Base-by-base conservation (phyloP, 2,888 invertebrate species). In the Temnothorax unifasciatus region DNA sequence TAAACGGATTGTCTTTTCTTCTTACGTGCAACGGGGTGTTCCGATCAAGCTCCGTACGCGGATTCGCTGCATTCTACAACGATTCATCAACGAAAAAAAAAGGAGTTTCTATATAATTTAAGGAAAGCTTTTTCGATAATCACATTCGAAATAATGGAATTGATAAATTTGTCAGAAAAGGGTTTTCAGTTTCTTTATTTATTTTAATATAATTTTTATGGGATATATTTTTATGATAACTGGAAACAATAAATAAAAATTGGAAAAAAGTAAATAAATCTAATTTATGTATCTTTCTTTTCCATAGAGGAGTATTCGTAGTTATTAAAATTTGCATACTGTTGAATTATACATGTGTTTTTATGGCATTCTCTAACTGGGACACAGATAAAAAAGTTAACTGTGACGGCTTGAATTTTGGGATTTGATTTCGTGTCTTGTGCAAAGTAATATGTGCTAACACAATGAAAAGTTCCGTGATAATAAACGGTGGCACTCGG, bases 1-100 rank as follows among this genome's bases (percentile, higher is more conserved):
- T 86, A 87, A 88, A 89, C 85, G 88, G 88, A 90, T 88, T 90
- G 85, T 91, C 87, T 85, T 82, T 88, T 88, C 84, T 82, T 87
- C 84, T 83, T 76, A 34, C 8, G 34, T 63, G 29, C 41, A 21
- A 29, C 63, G 6, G 3, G 6, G 34, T 61, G 38, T 29, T 77
- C 47, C 61, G 63, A 73, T 75, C 79, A 81, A 85, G 66, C n/a
- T 69, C 44, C 50, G 21, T 18, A 21, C n/a, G 18, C 11, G 38
- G 57, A 69, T 38, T 11, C 29, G 13, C 25, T 15, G 73, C 38
- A 68, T 74, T 29, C 25, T 38, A 38, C n/a, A 41, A 29, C 18
- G 11, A 1, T 54, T 68, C 9, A 9, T 18, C 64, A 18, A 25
- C 5, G 5, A 38, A 76, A 76, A 29, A 29, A n/a, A 38, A 54